phyloP scores from a whole-genome alignment of 2,888 invertebrate species.

The Limnephilus auricula region DNA sequence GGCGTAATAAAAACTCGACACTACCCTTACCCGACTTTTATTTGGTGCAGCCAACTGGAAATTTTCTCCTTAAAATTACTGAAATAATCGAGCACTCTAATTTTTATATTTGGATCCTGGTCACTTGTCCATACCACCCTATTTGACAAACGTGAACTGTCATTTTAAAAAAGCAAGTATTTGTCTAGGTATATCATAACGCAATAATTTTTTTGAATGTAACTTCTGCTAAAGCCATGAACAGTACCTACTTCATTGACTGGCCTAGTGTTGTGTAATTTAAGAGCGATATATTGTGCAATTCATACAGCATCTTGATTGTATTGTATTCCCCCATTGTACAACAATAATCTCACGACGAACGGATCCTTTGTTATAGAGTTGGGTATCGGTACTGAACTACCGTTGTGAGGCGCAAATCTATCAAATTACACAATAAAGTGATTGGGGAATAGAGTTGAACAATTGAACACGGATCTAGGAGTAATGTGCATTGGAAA shows the following conservation, averaged over 20 bases:
- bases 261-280: neutral
- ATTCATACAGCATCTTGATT: slow-evolving; percentile 16
- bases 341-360: neutral
- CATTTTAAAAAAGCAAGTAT: too few relatives aligned
- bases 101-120: too few relatives aligned
- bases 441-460: slow-evolving; percentile 37
- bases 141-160: too few relatives aligned
- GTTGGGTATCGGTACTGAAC: neutral
- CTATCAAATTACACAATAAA: slow-evolving; percentile 43
- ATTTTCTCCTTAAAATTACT: too few relatives aligned
- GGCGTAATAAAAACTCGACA: too few relatives aligned
- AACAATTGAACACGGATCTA: slow-evolving; percentile 42
- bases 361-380: slow-evolving; percentile 25
- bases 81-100: too few relatives aligned
- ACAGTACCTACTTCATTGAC: neutral
- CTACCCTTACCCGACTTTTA: too few relatives aligned
- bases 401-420: slow-evolving; percentile 36
- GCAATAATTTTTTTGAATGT: neutral
- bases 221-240: neutral
- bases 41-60: too few relatives aligned
- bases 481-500: neutral
- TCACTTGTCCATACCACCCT: too few relatives aligned
- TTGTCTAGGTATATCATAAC: too few relatives aligned
- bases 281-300: neutral
- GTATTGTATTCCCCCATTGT: neutral